Evolutionary conservation across 1,140 invertebrate genomes (phyloP).

Genomic region (Halotydeus destructor): DNA sequence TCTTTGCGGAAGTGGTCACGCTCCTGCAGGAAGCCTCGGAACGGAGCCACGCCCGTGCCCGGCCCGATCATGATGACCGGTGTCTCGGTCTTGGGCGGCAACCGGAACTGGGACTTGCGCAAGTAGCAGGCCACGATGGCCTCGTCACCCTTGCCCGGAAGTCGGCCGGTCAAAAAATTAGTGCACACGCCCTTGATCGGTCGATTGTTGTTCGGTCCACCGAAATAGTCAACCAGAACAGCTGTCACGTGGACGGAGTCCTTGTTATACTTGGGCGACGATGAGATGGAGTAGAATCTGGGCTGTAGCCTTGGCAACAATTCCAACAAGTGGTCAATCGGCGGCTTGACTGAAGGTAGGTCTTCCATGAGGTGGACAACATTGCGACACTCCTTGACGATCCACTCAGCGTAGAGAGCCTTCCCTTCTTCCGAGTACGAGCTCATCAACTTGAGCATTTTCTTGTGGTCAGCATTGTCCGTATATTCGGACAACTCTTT

Average conservation of each 20-base stretch:
- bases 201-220: slow-evolving; percentile 58
- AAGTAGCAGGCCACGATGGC: slow-evolving; percentile 61
- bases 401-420: slow-evolving; percentile 58
- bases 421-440: slow-evolving; percentile 49
- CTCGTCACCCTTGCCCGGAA: slow-evolving; percentile 25
- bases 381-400: slow-evolving; percentile 70
- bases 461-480: slow-evolving; percentile 42
- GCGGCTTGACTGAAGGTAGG: slow-evolving; percentile 69
- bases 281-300: slow-evolving; percentile 96
- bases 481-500: slow-evolving; percentile 88
- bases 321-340: slow-evolving; percentile 87
- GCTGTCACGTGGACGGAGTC: slow-evolving; percentile 85
- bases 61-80: slow-evolving; percentile 97
- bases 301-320: slow-evolving; percentile 85
- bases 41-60: slow-evolving; percentile 93
- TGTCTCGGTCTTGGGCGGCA: slow-evolving; percentile 37
- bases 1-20: slow-evolving; percentile 34
- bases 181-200: slow-evolving; percentile 82
- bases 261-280: slow-evolving; percentile 79
- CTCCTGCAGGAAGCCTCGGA: slow-evolving; percentile 94
- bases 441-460: slow-evolving; percentile 27
- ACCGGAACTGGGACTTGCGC: slow-evolving; percentile 79
- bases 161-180: slow-evolving; percentile 60
- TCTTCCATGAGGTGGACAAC: slow-evolving; percentile 91
- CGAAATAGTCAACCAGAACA: slow-evolving; percentile 90